phyloP scores from a whole-genome alignment of 2,888 invertebrate genomes.

The Calliopum simillimum region DNA sequence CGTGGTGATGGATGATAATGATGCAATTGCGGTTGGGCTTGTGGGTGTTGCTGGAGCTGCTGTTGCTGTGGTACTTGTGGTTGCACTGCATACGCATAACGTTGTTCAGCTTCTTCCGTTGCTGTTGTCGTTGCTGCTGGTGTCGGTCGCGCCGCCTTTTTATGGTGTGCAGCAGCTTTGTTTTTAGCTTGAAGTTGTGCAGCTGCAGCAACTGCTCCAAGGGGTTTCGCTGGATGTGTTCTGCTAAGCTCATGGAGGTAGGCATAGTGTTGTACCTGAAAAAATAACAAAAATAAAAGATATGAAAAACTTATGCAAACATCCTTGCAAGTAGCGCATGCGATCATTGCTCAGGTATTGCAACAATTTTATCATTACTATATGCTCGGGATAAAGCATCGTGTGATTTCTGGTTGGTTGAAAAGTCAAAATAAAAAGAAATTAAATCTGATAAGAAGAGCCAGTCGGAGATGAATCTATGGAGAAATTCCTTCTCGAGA shows the following conservation, averaged over 20 bases:
- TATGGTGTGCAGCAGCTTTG: background rate
- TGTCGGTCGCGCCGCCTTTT: constrained; percentile 7
- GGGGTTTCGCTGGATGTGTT: constrained; percentile 55
- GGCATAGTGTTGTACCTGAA: constrained; percentile 63
- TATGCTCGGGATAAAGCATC: too few relatives aligned
- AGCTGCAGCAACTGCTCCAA: constrained; percentile 39
- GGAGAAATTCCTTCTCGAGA: too few relatives aligned
- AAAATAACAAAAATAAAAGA: background rate
- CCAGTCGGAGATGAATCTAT: too few relatives aligned
- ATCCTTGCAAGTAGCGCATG: too few relatives aligned
- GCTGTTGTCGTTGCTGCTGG: constrained; percentile 26
- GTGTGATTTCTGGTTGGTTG: too few relatives aligned
- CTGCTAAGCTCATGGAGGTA: constrained; percentile 63
- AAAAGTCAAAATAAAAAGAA: too few relatives aligned
- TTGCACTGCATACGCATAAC: constrained; percentile 58
- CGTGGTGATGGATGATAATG: constrained; percentile 22
- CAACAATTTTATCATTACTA: too few relatives aligned
- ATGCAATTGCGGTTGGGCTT: constrained; percentile 25
- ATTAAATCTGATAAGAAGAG: too few relatives aligned
- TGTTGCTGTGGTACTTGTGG: constrained; percentile 47
- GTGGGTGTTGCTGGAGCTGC: constrained; percentile 35
- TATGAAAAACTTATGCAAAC: background rate
- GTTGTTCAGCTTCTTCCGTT: constrained; percentile 60
- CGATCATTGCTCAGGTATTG: too few relatives aligned
- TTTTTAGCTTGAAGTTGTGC: constrained; percentile 18